phyloP scores from a whole-genome alignment of 2,797 vertebrate genomes.

The Megalops cyprinoides region DNA sequence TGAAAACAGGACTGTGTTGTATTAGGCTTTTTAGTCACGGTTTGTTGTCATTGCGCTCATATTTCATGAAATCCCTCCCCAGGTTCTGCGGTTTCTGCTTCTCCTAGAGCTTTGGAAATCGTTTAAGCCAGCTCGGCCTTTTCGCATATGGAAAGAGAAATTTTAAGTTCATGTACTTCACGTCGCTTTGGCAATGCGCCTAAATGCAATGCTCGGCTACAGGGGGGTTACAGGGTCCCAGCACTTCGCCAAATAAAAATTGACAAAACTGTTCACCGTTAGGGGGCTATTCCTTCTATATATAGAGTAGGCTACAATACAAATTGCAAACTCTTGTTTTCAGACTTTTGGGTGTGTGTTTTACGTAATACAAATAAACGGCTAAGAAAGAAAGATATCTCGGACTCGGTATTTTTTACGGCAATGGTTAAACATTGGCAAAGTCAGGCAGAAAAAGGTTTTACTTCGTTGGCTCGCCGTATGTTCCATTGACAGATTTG shows the following conservation, averaged over 20 bases:
- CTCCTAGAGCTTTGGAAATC: not conserved
- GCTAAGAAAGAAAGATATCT: not conserved
- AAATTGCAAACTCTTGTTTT: too few species aligned
- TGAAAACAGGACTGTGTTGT: not conserved
- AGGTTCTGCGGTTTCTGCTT: not conserved
- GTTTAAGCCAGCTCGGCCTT: not conserved
- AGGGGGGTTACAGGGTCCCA: too few species aligned
- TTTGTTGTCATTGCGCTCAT: not conserved
- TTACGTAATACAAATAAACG: not conserved
- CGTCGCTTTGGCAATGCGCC: not conserved
- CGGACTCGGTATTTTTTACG: not conserved
- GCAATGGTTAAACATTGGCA: not conserved
- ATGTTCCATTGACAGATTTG: not conserved
- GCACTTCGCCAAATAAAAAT: not conserved
- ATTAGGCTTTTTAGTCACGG: not conserved
- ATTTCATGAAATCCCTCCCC: not conserved
- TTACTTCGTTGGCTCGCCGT: not conserved
- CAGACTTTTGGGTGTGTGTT: not conserved
- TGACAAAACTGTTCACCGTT: not conserved
- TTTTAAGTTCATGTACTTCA: not conserved
- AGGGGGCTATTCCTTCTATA: not conserved
- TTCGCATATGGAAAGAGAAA: conserved; percentile 5
- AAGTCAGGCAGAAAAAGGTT: not conserved
- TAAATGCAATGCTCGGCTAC: too few species aligned
- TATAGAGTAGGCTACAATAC: not conserved